These are phyloP conservation scores for Chymomyza procnemis DNA, from an alignment of 2,888 invertebrate genomes.

Conservation along the genomic window DNA sequence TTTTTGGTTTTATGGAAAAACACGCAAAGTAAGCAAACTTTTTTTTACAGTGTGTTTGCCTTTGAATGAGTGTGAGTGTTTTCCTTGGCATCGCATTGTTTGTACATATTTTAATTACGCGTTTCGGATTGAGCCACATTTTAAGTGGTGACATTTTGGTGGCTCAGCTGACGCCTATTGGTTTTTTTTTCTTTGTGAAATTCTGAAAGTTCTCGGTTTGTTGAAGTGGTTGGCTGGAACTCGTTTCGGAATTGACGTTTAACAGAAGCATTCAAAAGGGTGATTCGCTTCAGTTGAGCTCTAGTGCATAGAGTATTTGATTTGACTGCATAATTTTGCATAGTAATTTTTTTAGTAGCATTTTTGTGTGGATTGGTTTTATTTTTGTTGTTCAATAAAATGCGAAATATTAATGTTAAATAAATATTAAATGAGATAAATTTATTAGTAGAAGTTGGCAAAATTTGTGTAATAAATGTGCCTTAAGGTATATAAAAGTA, in stretches of 20 bases:
- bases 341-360: slow-evolving; percentile 15
- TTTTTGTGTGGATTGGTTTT: background rate
- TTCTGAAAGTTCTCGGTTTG: slow-evolving; percentile 11
- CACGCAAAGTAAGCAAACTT: slow-evolving; percentile 71
- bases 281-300: slow-evolving; percentile 1
- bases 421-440: too few species aligned
- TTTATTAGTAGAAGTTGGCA: too few species aligned
- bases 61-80: slow-evolving; percentile 30
- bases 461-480: too few species aligned
- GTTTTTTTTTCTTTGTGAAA: background rate
- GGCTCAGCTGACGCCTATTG: slow-evolving; percentile 43
- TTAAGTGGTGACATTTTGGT: slow-evolving; percentile 38
- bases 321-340: slow-evolving; percentile 31
- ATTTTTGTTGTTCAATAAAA: background rate
- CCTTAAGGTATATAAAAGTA: too few species aligned
- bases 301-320: slow-evolving; percentile 12
- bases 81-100: slow-evolving; percentile 43
- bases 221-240: slow-evolving; percentile 51
- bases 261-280: slow-evolving; percentile 14
- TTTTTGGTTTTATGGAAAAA: slow-evolving; percentile 66
- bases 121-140: slow-evolving; percentile 65
- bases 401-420: too few species aligned
- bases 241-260: slow-evolving; percentile 30
- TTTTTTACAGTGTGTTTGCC: slow-evolving; percentile 20
- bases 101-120: slow-evolving; percentile 70